These are phyloP conservation scores for Escarpia spicata DNA, from an alignment of 2,888 invertebrate genomes.

Conservation along the genomic window DNA sequence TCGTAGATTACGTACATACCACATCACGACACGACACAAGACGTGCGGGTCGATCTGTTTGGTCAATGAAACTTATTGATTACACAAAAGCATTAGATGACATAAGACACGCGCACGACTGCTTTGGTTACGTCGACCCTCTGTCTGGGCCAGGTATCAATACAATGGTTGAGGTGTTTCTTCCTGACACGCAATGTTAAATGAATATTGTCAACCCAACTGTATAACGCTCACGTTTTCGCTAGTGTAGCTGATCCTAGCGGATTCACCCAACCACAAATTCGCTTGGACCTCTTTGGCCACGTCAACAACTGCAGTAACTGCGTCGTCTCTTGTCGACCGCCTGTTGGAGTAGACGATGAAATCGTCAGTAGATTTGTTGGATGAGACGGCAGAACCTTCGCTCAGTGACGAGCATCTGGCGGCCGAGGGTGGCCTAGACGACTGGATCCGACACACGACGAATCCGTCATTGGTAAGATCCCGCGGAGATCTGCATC, in stretches of 20 bases:
- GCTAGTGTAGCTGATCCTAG: not conserved
- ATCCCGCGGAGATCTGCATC: not conserved
- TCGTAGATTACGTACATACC: too few species aligned
- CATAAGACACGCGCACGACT: not conserved
- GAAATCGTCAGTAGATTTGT: not conserved
- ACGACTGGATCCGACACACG: not conserved
- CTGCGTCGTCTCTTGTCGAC: not conserved
- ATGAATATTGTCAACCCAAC: not conserved
- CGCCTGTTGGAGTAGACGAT: not conserved
- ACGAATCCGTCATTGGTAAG: not conserved
- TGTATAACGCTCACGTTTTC: not conserved
- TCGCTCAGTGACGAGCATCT: not conserved
- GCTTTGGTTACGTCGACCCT: not conserved
- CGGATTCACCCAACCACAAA: not conserved
- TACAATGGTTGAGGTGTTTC: not conserved
- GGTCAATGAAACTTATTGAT: not conserved
- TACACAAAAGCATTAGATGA: not conserved
- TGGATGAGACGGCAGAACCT: not conserved
- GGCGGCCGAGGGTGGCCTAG: not conserved
- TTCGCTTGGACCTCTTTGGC: not conserved
- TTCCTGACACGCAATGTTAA: not conserved
- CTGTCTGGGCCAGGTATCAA: not conserved
- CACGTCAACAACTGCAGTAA: not conserved
- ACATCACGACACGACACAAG: not conserved
- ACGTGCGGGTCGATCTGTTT: not conserved